Conservation (phyloP, 2,888 invertebrate genomes). For the Acanthococcus lagerstroemiae region DNA sequence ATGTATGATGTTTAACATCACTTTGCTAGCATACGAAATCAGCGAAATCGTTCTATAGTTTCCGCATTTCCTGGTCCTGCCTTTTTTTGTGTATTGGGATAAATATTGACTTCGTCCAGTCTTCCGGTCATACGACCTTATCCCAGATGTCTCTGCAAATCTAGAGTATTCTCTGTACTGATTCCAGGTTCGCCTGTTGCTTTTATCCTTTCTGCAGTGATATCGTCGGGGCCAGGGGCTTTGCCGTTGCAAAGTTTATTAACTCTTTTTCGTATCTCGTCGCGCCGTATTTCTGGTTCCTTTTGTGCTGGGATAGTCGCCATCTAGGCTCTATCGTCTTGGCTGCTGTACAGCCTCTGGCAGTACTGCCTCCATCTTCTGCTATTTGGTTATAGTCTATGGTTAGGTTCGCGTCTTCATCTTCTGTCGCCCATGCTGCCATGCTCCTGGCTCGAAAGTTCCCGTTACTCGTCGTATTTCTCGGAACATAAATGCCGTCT, state of each 20-base stretch:
- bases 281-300: no score
- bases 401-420: not conserved
- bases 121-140: not conserved
- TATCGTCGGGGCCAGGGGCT: not conserved
- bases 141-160: not conserved
- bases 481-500: not conserved
- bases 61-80: constrained; percentile 3
- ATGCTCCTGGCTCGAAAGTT: no score
- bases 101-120: no score
- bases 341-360: not conserved
- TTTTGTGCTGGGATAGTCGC: not conserved
- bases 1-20: not conserved
- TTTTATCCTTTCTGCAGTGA: not conserved
- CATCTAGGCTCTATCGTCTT: not conserved
- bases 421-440: no score
- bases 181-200: not conserved
- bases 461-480: not conserved
- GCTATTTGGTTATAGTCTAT: not conserved
- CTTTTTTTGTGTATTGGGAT: not conserved
- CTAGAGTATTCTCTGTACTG: no score
- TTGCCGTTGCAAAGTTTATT: not conserved
- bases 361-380: not conserved
- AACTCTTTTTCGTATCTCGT: not conserved
- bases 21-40: constrained; percentile 9
- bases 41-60: constrained; percentile 12